phyloP scores from a whole-genome alignment of 1,140 invertebrate genomes.

The Latrodectus geometricus region DNA sequence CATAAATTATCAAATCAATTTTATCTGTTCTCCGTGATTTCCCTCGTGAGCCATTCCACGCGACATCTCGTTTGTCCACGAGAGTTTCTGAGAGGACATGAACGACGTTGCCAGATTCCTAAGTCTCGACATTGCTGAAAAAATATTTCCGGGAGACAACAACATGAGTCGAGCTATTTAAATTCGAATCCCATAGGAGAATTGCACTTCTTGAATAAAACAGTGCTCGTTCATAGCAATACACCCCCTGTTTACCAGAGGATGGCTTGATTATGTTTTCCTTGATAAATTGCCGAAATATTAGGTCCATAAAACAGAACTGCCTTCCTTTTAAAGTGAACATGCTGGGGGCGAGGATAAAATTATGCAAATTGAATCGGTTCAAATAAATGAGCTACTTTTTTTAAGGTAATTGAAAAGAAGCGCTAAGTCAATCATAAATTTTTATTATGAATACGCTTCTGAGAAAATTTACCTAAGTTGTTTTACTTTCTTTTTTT shows the following conservation, averaged over 20 bases:
- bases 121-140: constrained; percentile 1
- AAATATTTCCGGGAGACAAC: neutral
- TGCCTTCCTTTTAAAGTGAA: neutral
- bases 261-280: constrained; percentile 38
- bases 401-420: constrained; percentile 43
- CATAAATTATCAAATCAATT: constrained; percentile 61
- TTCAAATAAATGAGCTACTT: constrained; percentile 24
- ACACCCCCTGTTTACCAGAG: constrained; percentile 37
- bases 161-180: constrained; percentile 25
- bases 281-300: constrained; percentile 49
- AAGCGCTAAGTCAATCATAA: constrained; percentile 15
- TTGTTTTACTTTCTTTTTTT: neutral
- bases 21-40: constrained; percentile 58
- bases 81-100: constrained; percentile 12
- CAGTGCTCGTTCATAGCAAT: constrained; percentile 33
- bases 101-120: constrained; percentile 80
- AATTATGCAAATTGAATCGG: constrained; percentile 29
- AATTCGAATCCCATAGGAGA: constrained; percentile 25
- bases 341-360: neutral
- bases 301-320: constrained; percentile 27
- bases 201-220: constrained; percentile 25
- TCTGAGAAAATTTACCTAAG: constrained; percentile 4
- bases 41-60: constrained; percentile 44
- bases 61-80: constrained; percentile 46
- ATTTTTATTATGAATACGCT: constrained; percentile 40